Percentiles rank a stretch among this genome's conserved stretches.
phyloP scores from a whole-genome alignment of 2,888 invertebrate species.

The Lycia hirtaria region DNA sequence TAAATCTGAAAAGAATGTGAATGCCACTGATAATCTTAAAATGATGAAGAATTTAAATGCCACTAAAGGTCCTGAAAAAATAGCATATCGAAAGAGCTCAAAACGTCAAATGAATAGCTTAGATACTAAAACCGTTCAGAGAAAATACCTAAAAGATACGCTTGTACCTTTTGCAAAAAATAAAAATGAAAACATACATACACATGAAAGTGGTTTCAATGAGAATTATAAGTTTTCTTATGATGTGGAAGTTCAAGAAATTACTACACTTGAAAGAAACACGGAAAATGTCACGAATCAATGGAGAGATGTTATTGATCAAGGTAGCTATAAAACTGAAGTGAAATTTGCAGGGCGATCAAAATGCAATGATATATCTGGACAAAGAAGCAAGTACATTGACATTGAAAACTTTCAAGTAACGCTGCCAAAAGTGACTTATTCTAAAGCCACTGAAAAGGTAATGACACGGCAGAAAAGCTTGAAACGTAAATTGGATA shows the following conservation, averaged over 20 bases:
- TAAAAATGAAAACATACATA: neutral
- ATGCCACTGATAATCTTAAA: conserved; percentile 44
- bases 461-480: conserved; percentile 24
- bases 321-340: neutral
- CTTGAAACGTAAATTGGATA: conserved; percentile 66
- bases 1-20: too few species aligned
- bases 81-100: too few species aligned
- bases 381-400: neutral
- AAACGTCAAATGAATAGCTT: conserved; percentile 65
- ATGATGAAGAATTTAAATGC: conserved; percentile 58
- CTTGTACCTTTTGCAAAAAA: neutral
- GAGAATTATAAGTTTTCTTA: conserved; percentile 6
- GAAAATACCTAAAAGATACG: conserved; percentile 70
- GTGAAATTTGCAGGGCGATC: neutral
- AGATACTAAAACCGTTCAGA: conserved; percentile 51
- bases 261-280: neutral
- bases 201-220: neutral
- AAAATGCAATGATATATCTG: neutral
- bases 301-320: neutral
- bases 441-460: conserved; percentile 47
- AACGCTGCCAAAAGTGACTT: conserved; percentile 61
- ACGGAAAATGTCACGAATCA: neutral
- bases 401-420: conserved; percentile 46
- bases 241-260: conserved; percentile 1
- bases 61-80: too few species aligned